These are phyloP conservation scores for Thamnophis sirtalis DNA, from an alignment of 2,113 vertebrate genomes.

Conservation along the genomic window DNA sequence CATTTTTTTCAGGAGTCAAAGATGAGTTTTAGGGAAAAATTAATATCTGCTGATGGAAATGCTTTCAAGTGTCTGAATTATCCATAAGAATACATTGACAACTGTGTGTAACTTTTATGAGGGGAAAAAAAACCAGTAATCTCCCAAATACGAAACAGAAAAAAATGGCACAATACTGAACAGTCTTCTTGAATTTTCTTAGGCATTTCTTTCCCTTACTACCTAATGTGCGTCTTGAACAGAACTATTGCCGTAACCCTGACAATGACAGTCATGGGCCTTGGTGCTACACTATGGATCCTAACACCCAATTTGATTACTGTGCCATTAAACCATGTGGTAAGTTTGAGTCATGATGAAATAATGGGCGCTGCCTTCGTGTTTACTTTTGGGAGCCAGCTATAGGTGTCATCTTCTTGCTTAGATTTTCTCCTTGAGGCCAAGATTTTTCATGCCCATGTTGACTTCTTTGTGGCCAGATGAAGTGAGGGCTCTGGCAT, in stretches of 20 bases:
- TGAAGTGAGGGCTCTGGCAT: background rate
- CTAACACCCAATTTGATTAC: slow-evolving; percentile 91
- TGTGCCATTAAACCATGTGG: slow-evolving; percentile 89
- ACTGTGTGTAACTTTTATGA: too few species aligned
- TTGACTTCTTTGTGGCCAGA: background rate
- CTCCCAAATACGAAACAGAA: accelerated
- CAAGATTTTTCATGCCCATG: background rate
- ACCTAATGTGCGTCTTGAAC: slow-evolving; percentile 78
- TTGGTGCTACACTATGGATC: slow-evolving; percentile 94
- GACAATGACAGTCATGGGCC: slow-evolving; percentile 89
- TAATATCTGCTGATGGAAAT: background rate
- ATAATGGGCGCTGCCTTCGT: background rate
- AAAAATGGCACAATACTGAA: background rate
- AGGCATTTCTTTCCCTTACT: slow-evolving; percentile 80
- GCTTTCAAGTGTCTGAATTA: background rate
- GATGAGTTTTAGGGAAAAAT: background rate
- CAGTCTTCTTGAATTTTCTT: background rate
- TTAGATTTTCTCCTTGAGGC: background rate
- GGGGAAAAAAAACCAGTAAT: background rate
- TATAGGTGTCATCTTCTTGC: background rate
- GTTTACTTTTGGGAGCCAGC: background rate
- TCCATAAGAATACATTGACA: background rate
- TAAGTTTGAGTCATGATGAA: slow-evolving; percentile 43
- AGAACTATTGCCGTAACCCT: slow-evolving; percentile 92
- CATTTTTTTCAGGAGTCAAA: background rate